Conservation (phyloP, 1,140 invertebrate species). For the Macrostomum lignano region DNA sequence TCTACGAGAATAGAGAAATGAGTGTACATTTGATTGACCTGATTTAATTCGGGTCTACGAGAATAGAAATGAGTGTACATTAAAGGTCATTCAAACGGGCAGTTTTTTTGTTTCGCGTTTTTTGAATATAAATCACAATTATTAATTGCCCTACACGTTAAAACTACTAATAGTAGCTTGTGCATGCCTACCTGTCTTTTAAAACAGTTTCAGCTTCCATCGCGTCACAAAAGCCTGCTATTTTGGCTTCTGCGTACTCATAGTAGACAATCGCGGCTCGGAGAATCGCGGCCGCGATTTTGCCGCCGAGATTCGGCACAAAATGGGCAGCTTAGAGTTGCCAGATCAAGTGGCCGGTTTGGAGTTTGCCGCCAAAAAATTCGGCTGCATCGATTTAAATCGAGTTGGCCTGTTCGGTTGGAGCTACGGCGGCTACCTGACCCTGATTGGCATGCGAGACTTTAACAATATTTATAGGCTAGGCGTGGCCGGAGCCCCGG, state of each 20-base stretch:
- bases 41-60: too few relatives aligned
- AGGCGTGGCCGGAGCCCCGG: constrained; percentile 70
- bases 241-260: constrained; percentile 78
- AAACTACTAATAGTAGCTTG: too few relatives aligned
- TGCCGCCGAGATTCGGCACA: constrained; percentile 54
- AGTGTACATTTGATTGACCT: too few relatives aligned
- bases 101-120: constrained; percentile 2
- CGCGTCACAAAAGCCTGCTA: constrained; percentile 42
- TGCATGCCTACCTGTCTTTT: too few relatives aligned
- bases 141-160: too few relatives aligned
- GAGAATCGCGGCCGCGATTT: constrained; percentile 63
- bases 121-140: constrained; percentile 3
- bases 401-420: constrained; percentile 81
- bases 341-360: constrained; percentile 82
- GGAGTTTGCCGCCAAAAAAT: constrained; percentile 48
- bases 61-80: too few relatives aligned
- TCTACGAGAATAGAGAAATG: too few relatives aligned
- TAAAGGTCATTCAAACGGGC: too few relatives aligned
- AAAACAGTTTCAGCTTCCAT: constrained; percentile 57
- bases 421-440: constrained; percentile 47
- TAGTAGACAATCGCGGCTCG: constrained; percentile 74
- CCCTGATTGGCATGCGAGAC: constrained; percentile 17
- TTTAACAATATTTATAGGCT: constrained; percentile 1
- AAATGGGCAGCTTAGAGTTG: constrained; percentile 56
- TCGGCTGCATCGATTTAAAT: constrained; percentile 59